Base-by-base conservation (phyloP, 2,888 invertebrate genomes). In the Thymelicus acteon region DNA sequence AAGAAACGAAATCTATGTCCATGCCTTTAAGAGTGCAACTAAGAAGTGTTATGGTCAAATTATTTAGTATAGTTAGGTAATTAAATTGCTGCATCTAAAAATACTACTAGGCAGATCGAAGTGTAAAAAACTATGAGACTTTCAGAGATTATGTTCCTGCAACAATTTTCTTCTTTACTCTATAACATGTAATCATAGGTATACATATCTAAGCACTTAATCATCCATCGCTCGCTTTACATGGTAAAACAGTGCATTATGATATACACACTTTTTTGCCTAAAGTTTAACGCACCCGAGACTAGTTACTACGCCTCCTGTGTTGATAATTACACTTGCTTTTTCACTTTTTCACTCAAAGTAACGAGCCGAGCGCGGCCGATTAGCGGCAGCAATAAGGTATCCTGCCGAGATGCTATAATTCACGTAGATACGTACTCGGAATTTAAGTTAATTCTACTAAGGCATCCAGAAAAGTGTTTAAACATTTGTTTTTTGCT, bases 231-330 rank as follows among this genome's bases (percentile, higher is more conserved):
- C 69, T 44, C 19, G 54, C 54, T 64, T 63, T 58, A 58, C 69
- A 69, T 63, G 69, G 58, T 61, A 13, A 47, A 48, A 60, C 39
- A 60, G 58, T 58, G 63, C 58, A 60, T 63, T 64, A 63, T 69
- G 62, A 63, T 58, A 69, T 69, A 63, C 57, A 69, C 68, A 63
- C 69, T 69, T 69, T 70, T 70, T 70, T 70, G 63, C 49, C 40
- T 48, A 58, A 63, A 64, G 64, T 64, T 70, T 63, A 63, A 69
- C 63, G 69, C 58, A 70, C 70, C 60, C 12, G 6, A 60, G 63
- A 70, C 70, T 60, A 60, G 70, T 70, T 64, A 6, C 39, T 64
- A 64, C 49, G 60, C 60, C 70, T 70, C 64, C 70, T 64, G 70
- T 63, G 70, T 49, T 63, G 58, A 70, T 70, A 70, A 70, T 64